Conservation (phyloP, 2,113 vertebrate species). For the Corythaixoides concolor region DNA sequence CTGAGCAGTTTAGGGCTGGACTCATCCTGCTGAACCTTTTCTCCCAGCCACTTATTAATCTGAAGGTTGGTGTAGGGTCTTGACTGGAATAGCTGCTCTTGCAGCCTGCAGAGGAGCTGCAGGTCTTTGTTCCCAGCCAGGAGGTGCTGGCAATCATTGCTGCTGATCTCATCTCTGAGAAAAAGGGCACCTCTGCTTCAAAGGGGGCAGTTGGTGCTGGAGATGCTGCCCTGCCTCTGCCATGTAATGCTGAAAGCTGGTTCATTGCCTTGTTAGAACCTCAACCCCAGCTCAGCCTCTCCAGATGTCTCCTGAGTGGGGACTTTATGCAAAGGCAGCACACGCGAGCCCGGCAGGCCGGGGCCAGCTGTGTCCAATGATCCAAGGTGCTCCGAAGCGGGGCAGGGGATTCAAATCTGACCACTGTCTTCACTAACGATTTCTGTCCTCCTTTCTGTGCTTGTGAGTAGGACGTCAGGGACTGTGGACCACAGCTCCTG, state of each 20-base stretch:
- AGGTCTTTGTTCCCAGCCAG: not conserved
- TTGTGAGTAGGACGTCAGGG: not conserved
- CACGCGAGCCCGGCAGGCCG: not conserved
- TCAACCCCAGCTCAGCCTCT: not conserved
- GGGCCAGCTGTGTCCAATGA: not conserved
- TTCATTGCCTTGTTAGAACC: not conserved
- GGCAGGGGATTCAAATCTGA: not conserved
- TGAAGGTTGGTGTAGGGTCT: not conserved
- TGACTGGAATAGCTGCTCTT: not conserved
- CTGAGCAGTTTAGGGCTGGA: not conserved
- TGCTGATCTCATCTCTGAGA: not conserved
- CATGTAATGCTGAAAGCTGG: not conserved
- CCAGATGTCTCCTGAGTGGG: not conserved
- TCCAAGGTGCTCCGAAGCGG: not conserved
- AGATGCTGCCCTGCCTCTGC: not conserved
- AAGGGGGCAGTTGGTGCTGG: not conserved
- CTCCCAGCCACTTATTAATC: not conserved
- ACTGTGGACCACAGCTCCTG: not conserved
- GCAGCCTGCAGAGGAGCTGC: not conserved
- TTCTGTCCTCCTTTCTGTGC: not conserved
- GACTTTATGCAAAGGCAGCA: constrained; percentile 3
- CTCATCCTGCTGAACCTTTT: not conserved
- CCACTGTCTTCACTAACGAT: not conserved
- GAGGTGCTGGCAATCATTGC: not conserved
- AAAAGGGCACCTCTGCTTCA: not conserved